Conservation (phyloP, 2,113 vertebrate species). For the Phalacrocorax pelagicus region DNA sequence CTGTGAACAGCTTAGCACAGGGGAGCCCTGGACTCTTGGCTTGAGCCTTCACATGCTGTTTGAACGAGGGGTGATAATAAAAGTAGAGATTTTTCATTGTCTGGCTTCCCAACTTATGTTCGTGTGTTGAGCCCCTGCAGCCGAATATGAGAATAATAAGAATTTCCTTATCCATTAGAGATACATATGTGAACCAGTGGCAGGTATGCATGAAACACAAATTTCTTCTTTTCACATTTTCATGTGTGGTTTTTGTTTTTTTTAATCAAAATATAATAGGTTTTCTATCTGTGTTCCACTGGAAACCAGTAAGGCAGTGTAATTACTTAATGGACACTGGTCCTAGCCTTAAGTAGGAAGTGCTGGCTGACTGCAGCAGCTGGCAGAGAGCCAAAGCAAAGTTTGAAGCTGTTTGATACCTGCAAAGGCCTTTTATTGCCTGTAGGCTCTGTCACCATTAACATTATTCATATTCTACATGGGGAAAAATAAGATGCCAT, state of each 20-base stretch:
- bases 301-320: not conserved
- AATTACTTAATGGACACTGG: not conserved
- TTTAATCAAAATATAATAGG: not conserved
- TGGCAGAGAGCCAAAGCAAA: constrained; percentile 39
- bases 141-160: not conserved
- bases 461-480: not conserved
- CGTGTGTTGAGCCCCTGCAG: not conserved
- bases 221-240: not conserved
- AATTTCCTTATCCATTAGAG: not conserved
- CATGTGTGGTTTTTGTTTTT: fast-evolving
- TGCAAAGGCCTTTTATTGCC: constrained; percentile 44
- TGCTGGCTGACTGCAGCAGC: not conserved
- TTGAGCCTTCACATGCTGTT: not conserved
- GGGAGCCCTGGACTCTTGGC: not conserved
- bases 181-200: not conserved
- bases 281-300: not conserved
- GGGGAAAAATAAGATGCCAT: not conserved
- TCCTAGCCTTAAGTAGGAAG: not conserved
- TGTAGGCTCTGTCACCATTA: constrained; percentile 29
- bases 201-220: not conserved
- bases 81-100: not conserved
- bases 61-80: not conserved
- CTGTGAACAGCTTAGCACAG: not conserved
- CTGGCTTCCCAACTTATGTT: not conserved
- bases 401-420: constrained; percentile 40